phyloP scores from a whole-genome alignment of 2,797 vertebrate genomes.

The Danio jaintianensis region DNA sequence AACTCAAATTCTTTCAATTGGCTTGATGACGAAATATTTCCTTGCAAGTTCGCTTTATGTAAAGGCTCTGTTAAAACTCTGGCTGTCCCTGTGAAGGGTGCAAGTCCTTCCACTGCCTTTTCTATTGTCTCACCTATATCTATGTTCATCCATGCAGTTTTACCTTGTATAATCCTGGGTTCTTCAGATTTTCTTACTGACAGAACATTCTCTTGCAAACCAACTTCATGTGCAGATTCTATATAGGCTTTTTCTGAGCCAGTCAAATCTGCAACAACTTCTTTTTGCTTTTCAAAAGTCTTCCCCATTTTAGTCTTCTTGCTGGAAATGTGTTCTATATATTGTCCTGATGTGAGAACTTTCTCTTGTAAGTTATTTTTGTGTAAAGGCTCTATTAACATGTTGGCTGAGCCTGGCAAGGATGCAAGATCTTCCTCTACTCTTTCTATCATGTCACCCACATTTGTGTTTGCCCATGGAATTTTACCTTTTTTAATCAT shows the following conservation, averaged over 20 bases:
- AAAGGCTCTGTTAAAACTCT: background rate
- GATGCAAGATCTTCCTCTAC: background rate
- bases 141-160: background rate
- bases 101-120: background rate
- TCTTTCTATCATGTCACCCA: constrained; percentile 17
- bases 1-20: background rate
- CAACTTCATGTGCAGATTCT: too few species aligned
- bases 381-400: background rate
- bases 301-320: constrained; percentile 11
- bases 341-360: background rate
- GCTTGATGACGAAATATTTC: too few species aligned
- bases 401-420: background rate
- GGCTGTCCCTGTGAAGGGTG: background rate
- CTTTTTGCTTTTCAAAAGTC: background rate
- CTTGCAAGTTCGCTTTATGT: background rate
- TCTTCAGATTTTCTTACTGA: too few species aligned
- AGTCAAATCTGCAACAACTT: background rate
- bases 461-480: background rate
- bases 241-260: background rate
- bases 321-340: background rate
- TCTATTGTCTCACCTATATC: constrained; percentile 10
- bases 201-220: too few species aligned
- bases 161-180: too few species aligned
- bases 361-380: background rate
- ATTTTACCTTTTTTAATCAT: constrained; percentile 16